Evolutionary conservation across 2,888 invertebrate genomes (phyloP).

Genomic region (Lithophane semibrunnea): DNA sequence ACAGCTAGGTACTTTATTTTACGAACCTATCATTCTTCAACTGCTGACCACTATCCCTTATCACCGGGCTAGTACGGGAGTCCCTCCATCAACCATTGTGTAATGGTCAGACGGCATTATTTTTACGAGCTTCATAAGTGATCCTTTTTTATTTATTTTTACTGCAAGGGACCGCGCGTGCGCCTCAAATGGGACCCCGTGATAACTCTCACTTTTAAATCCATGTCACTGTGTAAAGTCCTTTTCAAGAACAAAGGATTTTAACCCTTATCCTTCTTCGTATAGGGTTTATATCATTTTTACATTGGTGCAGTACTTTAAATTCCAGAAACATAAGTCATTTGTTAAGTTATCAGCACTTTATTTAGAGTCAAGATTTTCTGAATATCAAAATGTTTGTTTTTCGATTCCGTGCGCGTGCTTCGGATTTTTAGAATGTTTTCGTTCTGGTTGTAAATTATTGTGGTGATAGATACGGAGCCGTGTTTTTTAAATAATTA

Average conservation of each 20-base stretch:
- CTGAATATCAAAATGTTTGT: constrained; percentile 81
- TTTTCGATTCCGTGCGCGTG: constrained; percentile 76
- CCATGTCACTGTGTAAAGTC: constrained; percentile 82
- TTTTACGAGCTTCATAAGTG: constrained; percentile 79
- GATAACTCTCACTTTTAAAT: constrained; percentile 90
- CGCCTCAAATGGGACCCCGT: constrained; percentile 88
- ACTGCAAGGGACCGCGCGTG: constrained; percentile 87
- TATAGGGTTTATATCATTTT: constrained; percentile 66
- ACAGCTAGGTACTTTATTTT: constrained; percentile 40
- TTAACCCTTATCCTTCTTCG: constrained; percentile 59
- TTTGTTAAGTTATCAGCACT: constrained; percentile 90
- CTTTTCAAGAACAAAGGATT: constrained; percentile 59
- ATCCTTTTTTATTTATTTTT: constrained; percentile 75
- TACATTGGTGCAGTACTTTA: constrained; percentile 72
- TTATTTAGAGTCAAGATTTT: constrained; percentile 87
- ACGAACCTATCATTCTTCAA: constrained; percentile 48
- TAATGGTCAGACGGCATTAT: constrained; percentile 75
- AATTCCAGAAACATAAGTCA: constrained; percentile 89
- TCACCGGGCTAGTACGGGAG: constrained; percentile 82
- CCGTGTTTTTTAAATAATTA: constrained; percentile 50
- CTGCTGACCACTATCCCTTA: constrained; percentile 68
- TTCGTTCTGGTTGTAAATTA: constrained; percentile 72
- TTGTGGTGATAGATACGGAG: constrained; percentile 68
- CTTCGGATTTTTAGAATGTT: constrained; percentile 75
- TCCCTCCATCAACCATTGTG: constrained; percentile 77